These are phyloP conservation scores for Hippoglossus stenolepis DNA, from an alignment of 2,113 vertebrate species.

Conservation along the genomic window DNA sequence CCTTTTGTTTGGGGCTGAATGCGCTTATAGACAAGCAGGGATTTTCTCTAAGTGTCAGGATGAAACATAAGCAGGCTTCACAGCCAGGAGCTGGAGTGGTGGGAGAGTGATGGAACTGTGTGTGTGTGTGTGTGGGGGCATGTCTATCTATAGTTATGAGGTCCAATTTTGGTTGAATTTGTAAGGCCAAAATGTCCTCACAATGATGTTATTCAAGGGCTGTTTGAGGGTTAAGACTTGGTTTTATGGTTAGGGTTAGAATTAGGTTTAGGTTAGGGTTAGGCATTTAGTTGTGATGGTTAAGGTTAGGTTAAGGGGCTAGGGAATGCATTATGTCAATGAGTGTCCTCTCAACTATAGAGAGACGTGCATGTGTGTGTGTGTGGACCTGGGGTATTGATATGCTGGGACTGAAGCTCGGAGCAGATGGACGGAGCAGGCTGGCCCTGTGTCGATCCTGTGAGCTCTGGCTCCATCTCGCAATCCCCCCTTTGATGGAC, in stretches of 20 bases:
- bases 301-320: no score
- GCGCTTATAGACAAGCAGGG: conserved; percentile 67
- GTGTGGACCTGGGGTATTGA: conserved; percentile 66
- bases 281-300: no score
- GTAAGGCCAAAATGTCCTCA: no score
- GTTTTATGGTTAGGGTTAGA: no score
- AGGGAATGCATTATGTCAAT: no score
- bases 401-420: conserved; percentile 76
- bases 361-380: background rate
- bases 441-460: conserved; percentile 73
- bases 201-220: no score
- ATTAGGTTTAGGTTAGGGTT: no score
- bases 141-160: conserved; percentile 18
- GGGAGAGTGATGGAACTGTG: conserved; percentile 56
- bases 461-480: conserved; percentile 71
- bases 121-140: conserved; percentile 34
- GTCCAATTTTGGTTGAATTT: no score
- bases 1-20: conserved; percentile 63
- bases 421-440: conserved; percentile 81
- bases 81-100: conserved; percentile 57
- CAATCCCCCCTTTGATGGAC: conserved; percentile 67
- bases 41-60: conserved; percentile 71
- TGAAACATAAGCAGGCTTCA: conserved; percentile 72
- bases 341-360: no score
- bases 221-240: no score